Percentiles rank a stretch among this genome's conserved stretches.
Conservation (phyloP, 2,113 vertebrate genomes). For the Labeo rohita region DNA sequence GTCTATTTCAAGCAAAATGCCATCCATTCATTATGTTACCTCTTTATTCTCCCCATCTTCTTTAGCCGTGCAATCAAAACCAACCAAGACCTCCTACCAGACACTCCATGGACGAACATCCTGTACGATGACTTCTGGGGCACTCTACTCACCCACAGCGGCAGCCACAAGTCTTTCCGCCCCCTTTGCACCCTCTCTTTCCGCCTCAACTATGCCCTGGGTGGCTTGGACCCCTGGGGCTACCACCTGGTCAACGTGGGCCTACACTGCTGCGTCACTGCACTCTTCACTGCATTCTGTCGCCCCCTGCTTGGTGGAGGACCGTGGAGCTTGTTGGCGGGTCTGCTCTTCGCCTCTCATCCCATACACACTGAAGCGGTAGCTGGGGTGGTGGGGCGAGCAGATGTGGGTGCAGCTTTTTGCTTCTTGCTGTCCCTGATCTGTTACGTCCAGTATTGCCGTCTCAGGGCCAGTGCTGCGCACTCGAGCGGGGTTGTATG, state of each 20-base stretch:
- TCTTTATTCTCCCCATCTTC: slow-evolving; percentile 52
- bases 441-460: slow-evolving; percentile 88
- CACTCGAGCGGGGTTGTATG: slow-evolving; percentile 5
- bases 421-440: slow-evolving; percentile 91
- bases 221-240: slow-evolving; percentile 89
- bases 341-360: slow-evolving; percentile 92
- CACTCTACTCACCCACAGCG: slow-evolving; percentile 94
- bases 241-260: slow-evolving; percentile 91
- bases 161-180: slow-evolving; percentile 97
- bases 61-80: slow-evolving; percentile 96
- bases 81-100: slow-evolving; percentile 94
- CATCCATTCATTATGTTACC: neutral
- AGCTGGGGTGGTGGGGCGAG: slow-evolving; percentile 90
- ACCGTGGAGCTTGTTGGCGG: slow-evolving; percentile 88
- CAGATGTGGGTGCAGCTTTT: slow-evolving; percentile 90
- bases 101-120: slow-evolving; percentile 93
- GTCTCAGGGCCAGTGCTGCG: slow-evolving; percentile 67
- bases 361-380: slow-evolving; percentile 95
- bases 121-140: slow-evolving; percentile 98
- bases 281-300: slow-evolving; percentile 89
- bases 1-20: neutral
- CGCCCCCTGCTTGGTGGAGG: slow-evolving; percentile 86
- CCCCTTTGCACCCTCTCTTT: slow-evolving; percentile 96
- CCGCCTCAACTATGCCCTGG: slow-evolving; percentile 88
- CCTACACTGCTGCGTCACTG: slow-evolving; percentile 88